Conservation (phyloP, 1,140 invertebrate species). For the Trachelipus rathkii region DNA sequence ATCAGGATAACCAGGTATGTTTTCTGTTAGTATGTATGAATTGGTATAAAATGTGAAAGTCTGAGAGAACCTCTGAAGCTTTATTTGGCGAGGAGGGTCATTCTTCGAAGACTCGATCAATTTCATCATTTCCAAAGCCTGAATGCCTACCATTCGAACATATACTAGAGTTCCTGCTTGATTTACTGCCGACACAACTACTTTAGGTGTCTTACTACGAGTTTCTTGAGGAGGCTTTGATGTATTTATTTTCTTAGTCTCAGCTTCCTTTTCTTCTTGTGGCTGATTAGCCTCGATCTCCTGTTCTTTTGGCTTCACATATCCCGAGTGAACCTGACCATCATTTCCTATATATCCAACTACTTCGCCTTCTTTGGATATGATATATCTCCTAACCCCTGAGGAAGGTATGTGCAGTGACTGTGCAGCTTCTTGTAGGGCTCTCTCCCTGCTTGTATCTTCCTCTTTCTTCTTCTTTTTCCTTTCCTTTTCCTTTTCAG, state of each 20-base stretch:
- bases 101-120: constrained; percentile 40
- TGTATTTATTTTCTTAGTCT: constrained; percentile 6
- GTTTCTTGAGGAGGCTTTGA: neutral
- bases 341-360: constrained; percentile 42
- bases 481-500: constrained; percentile 32
- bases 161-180: constrained; percentile 37
- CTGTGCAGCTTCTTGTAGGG: constrained; percentile 6
- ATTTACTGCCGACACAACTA: constrained; percentile 42
- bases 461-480: constrained; percentile 35
- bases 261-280: constrained; percentile 22
- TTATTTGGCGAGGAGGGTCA: constrained; percentile 39
- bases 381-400: constrained; percentile 39
- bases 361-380: constrained; percentile 38
- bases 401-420: constrained; percentile 18
- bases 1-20: constrained; percentile 42
- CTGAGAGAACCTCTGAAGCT: constrained; percentile 41
- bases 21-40: constrained; percentile 39
- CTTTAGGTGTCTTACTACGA: constrained; percentile 22
- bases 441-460: constrained; percentile 27
- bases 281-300: neutral
- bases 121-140: constrained; percentile 40
- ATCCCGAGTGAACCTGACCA: constrained; percentile 38
- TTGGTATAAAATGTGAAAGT: constrained; percentile 43
- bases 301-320: neutral
- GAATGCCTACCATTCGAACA: constrained; percentile 40